Percentiles rank a stretch among this genome's conserved stretches.
Evolutionary conservation across 1,140 invertebrate species (phyloP).

Genomic region (Oedothorax gibbosus): DNA sequence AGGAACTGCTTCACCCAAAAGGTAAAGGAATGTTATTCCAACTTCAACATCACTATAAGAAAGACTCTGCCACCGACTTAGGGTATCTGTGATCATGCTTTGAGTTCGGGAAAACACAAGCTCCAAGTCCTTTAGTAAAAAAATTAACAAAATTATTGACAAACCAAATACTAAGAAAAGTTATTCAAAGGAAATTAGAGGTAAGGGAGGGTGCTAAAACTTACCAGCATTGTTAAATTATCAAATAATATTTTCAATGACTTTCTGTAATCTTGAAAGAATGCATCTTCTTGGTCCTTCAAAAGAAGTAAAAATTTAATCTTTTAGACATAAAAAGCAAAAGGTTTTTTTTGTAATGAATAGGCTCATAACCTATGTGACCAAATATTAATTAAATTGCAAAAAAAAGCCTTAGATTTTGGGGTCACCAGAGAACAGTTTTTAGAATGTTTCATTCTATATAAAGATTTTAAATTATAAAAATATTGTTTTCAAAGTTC

Average conservation of each 20-base stretch:
- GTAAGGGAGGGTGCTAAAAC: not conserved
- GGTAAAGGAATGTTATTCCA: constrained; percentile 72
- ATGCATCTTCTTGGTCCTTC: constrained; percentile 73
- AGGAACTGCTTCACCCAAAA: constrained; percentile 70
- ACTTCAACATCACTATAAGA: constrained; percentile 73
- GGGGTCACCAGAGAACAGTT: no score
- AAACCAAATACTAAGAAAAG: not conserved
- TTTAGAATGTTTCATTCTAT: no score
- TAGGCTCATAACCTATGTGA: no score
- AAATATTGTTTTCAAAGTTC: no score
- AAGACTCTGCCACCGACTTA: constrained; percentile 70
- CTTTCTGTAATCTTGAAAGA: constrained; percentile 73
- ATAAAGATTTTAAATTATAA: no score
- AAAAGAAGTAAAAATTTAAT: not conserved
- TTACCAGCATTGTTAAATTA: constrained; percentile 68
- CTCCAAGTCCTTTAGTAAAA: constrained; percentile 68
- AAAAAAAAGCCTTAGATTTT: no score
- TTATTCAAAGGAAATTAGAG: not conserved
- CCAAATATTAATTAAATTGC: no score
- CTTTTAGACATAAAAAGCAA: not conserved
- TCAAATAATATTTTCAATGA: constrained; percentile 73
- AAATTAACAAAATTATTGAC: not conserved
- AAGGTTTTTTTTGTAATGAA: not conserved
- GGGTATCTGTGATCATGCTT: constrained; percentile 69
- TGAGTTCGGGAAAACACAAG: constrained; percentile 71